A percentile compares a stretch with the other conserved stretches of the same genome.
Conservation (phyloP, 2,113 vertebrate species). For the Patagioenas fasciata region DNA sequence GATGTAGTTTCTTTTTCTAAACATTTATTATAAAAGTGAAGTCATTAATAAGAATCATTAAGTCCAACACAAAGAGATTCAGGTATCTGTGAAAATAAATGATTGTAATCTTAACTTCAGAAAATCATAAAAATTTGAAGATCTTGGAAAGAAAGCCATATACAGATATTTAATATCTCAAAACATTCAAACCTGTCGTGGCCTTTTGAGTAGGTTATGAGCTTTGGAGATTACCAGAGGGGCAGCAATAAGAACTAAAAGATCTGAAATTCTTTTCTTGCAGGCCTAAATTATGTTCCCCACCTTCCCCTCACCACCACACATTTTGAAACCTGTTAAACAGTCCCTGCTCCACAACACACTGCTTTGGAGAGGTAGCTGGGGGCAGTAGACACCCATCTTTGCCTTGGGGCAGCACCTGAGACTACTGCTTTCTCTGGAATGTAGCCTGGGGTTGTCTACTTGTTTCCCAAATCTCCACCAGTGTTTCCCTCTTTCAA, state of each 20-base stretch:
- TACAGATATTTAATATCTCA: not conserved
- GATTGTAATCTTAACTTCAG: not conserved
- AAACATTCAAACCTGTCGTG: not conserved
- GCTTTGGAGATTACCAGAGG: not conserved
- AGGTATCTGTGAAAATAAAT: not conserved
- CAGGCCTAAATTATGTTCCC: not conserved
- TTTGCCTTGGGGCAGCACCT: not conserved
- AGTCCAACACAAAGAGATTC: not conserved
- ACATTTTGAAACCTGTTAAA: slow-evolving; percentile 30
- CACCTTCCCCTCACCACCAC: not conserved
- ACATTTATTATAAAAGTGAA: not conserved
- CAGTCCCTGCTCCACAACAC: not conserved
- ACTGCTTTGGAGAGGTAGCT: not conserved
- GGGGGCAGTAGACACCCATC: not conserved
- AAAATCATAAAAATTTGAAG: not conserved
- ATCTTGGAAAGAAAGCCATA: not conserved
- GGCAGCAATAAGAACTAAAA: not conserved
- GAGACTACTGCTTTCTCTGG: not conserved
- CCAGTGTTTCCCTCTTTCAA: not conserved
- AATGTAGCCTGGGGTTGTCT: not conserved
- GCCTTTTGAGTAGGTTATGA: not conserved
- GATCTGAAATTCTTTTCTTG: not conserved
- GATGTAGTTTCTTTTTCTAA: not conserved
- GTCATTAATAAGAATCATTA: not conserved
- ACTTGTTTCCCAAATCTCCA: not conserved